Evolutionary conservation across 2,113 vertebrate genomes (phyloP).

Genomic region (Oreotrochilus melanogaster): DNA sequence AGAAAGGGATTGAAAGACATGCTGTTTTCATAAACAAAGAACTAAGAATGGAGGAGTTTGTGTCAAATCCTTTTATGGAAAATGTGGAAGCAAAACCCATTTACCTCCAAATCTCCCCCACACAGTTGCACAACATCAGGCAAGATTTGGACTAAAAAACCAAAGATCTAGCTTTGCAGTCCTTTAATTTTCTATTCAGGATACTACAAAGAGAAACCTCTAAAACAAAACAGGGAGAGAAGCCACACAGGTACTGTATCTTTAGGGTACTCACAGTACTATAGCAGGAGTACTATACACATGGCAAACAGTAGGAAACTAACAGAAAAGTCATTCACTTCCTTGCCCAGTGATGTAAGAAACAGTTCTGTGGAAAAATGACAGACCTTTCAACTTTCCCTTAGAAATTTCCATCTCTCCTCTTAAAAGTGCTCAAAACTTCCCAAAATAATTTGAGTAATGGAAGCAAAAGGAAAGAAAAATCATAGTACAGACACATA

Average conservation of each 20-base stretch:
- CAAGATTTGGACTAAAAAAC: not conserved
- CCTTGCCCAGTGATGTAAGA: not conserved
- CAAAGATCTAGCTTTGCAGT: not conserved
- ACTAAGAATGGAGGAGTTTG: not conserved
- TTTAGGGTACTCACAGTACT: not conserved
- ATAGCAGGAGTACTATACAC: accelerated
- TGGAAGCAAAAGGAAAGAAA: not conserved
- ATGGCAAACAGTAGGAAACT: not conserved
- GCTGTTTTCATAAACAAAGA: not conserved
- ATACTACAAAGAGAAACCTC: not conserved
- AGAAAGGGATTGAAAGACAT: not conserved
- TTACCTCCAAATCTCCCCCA: not conserved
- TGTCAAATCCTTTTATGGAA: not conserved
- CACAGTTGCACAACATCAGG: not conserved
- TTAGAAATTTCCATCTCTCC: not conserved
- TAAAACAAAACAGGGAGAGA: not conserved
- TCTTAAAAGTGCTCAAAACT: not conserved
- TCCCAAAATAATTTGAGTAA: not conserved
- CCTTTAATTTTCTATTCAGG: not conserved
- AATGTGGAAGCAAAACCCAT: not conserved
- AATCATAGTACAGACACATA: not conserved
- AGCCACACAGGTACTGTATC: not conserved
- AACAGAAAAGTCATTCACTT: not conserved
- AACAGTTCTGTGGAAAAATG: not conserved
- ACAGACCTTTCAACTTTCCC: not conserved